These are phyloP conservation scores for Dorcus hopei DNA, from an alignment of 2,888 invertebrate species.

Conservation along the genomic window DNA sequence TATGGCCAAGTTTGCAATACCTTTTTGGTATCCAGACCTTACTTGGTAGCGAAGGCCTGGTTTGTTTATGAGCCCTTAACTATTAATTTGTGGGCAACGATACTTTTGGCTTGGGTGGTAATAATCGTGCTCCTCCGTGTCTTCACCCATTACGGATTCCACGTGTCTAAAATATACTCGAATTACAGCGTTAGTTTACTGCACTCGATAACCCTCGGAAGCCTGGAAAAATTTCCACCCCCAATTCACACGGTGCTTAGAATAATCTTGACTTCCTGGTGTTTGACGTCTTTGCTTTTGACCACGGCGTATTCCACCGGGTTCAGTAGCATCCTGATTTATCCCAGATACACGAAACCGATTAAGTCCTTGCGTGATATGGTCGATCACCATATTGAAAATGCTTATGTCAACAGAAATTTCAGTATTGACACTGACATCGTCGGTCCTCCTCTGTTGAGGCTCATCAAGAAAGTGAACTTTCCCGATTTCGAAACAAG, in stretches of 20 bases:
- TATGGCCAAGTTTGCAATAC: conserved; percentile 20
- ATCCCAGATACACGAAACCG: conserved; percentile 10
- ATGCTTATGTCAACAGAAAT: too few relatives aligned
- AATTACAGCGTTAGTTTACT: conserved; percentile 4
- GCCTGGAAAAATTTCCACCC: conserved; percentile 2
- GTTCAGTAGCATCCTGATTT: conserved; percentile 21
- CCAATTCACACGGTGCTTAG: conserved; percentile 10
- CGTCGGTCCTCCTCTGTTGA: neutral
- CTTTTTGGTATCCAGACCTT: conserved; percentile 26
- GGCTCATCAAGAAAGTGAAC: neutral
- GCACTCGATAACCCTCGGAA: conserved; percentile 4
- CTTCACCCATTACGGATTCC: conserved; percentile 1
- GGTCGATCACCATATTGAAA: conserved; percentile 13
- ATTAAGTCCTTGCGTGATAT: conserved; percentile 23
- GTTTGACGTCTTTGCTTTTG: conserved; percentile 14
- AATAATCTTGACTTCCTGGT: conserved; percentile 16
- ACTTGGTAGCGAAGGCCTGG: conserved; percentile 12
- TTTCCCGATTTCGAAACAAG: neutral
- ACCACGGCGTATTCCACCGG: conserved; percentile 25
- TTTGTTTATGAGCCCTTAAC: conserved; percentile 24
- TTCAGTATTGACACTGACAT: neutral
- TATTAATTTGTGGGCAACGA: conserved; percentile 1
- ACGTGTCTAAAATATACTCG: conserved; percentile 1
- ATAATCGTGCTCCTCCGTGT: neutral
- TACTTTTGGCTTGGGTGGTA: neutral